Conservation (phyloP, 1,140 invertebrate genomes). For the Cepaea nemoralis region DNA sequence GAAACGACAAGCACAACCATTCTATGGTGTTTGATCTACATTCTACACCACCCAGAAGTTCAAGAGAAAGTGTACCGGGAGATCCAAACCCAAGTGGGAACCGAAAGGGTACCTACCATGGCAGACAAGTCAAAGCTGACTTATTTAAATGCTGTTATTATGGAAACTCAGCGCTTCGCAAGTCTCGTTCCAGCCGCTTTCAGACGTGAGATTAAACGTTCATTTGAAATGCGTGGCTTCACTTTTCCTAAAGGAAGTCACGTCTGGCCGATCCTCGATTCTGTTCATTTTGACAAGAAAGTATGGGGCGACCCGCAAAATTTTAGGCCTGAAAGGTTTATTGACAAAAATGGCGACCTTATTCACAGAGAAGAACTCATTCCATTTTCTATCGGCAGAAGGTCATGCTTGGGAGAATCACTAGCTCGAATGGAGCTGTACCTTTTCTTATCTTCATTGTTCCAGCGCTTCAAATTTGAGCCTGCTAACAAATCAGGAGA, state of each 20-base stretch:
- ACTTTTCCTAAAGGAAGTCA: conserved; percentile 59
- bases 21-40: neutral
- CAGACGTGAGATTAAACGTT: conserved; percentile 53
- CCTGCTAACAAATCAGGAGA: neutral
- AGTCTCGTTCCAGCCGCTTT: conserved; percentile 63
- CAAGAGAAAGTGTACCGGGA: conserved; percentile 14
- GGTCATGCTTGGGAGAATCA: neutral
- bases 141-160: conserved; percentile 37
- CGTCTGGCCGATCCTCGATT: conserved; percentile 62
- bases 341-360: conserved; percentile 51
- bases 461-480: neutral
- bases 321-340: conserved; percentile 79
- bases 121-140: conserved; percentile 18
- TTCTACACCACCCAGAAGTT: neutral
- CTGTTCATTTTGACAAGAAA: conserved; percentile 58
- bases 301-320: conserved; percentile 79
- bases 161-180: conserved; percentile 43
- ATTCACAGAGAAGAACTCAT: neutral
- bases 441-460: neutral
- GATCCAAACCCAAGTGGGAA: conserved; percentile 16
- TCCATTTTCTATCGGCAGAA: neutral
- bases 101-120: conserved; percentile 25
- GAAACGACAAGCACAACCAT: conserved; percentile 15
- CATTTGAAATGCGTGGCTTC: conserved; percentile 58
- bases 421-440: neutral